Evolutionary conservation across 2,888 invertebrate species (phyloP).

Genomic region (Chaetogeoica ovagalla): DNA sequence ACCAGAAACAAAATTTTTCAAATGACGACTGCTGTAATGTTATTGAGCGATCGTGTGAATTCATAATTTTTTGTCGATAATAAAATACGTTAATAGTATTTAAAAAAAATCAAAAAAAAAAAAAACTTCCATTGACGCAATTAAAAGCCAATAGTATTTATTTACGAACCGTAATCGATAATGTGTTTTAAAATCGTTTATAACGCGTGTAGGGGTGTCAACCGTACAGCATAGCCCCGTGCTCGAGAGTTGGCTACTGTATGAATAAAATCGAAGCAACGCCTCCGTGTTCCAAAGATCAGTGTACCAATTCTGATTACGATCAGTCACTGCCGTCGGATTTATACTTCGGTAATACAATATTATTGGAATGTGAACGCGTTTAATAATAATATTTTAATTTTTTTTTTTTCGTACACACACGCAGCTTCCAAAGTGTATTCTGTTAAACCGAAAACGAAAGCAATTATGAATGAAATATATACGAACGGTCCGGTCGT

Average conservation of each 20-base stretch:
- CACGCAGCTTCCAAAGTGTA: conserved; percentile 24
- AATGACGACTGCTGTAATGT: no score
- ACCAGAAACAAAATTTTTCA: no score
- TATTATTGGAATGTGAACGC: neutral
- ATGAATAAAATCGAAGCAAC: neutral
- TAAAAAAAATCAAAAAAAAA: no score
- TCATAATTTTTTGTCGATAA: no score
- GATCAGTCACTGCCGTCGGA: conserved; percentile 8
- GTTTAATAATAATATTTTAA: neutral
- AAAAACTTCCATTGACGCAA: no score
- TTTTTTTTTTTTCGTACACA: no score
- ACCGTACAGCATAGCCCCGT: conserved; percentile 49
- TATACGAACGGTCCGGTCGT: conserved; percentile 54
- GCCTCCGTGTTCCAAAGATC: conserved; percentile 17
- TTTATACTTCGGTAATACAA: conserved; percentile 34
- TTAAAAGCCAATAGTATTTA: no score
- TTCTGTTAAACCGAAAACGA: conserved; percentile 27
- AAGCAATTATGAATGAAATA: conserved; percentile 47
- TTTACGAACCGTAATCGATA: no score
- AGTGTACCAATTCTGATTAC: conserved; percentile 36
- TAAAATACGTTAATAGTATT: no score
- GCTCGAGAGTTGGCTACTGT: neutral
- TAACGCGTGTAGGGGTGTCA: conserved; percentile 51
- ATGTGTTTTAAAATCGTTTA: neutral
- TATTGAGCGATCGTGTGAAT: no score